phyloP scores from a whole-genome alignment of 37 sponge, comb jelly and placozoan species.

The Cliona cf. orientalis region DNA sequence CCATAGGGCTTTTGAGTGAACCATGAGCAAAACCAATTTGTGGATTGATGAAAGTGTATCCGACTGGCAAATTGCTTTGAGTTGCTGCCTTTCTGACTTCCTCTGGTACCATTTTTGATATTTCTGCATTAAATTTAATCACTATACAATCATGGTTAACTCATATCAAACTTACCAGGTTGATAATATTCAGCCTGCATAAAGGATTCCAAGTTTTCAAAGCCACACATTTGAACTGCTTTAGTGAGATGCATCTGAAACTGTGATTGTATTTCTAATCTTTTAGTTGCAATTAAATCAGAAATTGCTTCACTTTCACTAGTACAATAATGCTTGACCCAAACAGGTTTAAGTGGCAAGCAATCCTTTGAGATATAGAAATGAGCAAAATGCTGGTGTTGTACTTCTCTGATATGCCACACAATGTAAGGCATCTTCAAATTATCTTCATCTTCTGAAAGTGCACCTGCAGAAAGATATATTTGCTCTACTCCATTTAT shows the following conservation, averaged over 20 bases:
- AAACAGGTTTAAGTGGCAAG: constrained; percentile 14
- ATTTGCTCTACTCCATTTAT: neutral
- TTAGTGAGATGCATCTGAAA: neutral
- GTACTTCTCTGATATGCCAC: neutral
- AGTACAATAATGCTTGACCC: neutral
- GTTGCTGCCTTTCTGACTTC: neutral
- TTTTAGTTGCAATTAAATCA: constrained; percentile 4
- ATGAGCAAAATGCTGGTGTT: constrained; percentile 10
- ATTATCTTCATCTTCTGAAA: neutral
- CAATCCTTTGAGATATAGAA: constrained; percentile 4
- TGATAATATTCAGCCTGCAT: too few relatives aligned
- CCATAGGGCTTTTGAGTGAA: neutral
- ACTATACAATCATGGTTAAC: too few relatives aligned
- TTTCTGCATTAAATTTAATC: neutral
- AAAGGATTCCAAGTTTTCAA: constrained; percentile 3
- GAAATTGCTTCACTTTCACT: constrained; percentile 8
- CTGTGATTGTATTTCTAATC: neutral
- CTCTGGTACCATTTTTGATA: neutral
- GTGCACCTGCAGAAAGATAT: neutral
- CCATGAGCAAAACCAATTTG: neutral
- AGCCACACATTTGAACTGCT: neutral
- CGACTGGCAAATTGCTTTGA: neutral
- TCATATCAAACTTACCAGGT: too few relatives aligned
- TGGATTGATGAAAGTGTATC: neutral
- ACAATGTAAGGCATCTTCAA: constrained; percentile 1